Base-by-base conservation (phyloP, 2,888 invertebrate species). In the Drosophila niveifrons region DNA sequence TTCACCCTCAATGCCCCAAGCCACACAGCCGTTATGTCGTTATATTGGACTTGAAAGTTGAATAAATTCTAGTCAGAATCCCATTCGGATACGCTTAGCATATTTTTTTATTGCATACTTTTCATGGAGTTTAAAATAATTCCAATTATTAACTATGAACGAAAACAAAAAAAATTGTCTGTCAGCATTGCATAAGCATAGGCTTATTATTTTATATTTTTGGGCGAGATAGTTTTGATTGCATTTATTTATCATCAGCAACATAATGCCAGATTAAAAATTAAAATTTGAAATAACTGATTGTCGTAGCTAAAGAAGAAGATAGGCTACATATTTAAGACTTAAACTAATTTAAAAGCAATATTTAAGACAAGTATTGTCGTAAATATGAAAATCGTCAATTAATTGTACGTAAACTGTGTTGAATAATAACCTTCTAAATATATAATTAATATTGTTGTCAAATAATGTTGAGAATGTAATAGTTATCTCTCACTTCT, bases 171-270 rank as follows among this genome's bases (percentile, higher is more conserved):
- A 4, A 15, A 48, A 10, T 2, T 48, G 4, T 15, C 18, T 29
- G 1, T 61, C 4, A 6, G 23, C 23, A 28, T 36, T 46, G 64
- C 62, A 61, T 65, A 65, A 18, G 18, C 8, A 13, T 39, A 36
- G 62, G 64, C 61, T 61, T 6, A 4, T 1, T 36, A n/a, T 11
- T 36, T 34, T 31, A 31, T 31, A 31, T 31, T 23, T 23, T 23
- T 23, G 6, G 6, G 4, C 4, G 23, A 23, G 23, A 23, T 23
- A 23, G 23, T 23, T 23, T 23, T 0, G 6, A 23, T 23, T 4
- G 23, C 23, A 23, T 23, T 23, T 23, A 23, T 23, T 23, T 4
- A 23, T 23, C 18, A 23, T 23, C n/a, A n/a, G n/a, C n/a, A n/a
- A n/a, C n/a, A n/a, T 23, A 23, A 0, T 23, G 18, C 3, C 29